Evolutionary conservation across 2,888 invertebrate genomes (phyloP).

Genomic region (Xanthia icteritia): DNA sequence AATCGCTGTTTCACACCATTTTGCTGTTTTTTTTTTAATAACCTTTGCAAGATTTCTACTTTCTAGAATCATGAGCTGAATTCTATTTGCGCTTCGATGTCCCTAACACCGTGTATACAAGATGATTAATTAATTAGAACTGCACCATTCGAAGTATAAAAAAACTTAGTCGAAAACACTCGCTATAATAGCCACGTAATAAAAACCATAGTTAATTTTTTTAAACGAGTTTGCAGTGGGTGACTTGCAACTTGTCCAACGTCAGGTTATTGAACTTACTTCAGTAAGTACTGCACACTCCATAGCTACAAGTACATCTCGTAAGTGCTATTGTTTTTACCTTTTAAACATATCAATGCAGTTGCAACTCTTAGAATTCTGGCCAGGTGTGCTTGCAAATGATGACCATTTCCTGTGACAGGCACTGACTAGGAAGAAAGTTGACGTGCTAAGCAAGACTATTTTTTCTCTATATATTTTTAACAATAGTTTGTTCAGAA

Average conservation of each 20-base stretch:
- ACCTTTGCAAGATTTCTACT: not conserved
- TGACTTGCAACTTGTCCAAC: constrained; percentile 37
- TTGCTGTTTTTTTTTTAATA: not conserved
- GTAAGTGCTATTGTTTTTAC: constrained; percentile 33
- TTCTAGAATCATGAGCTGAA: not conserved
- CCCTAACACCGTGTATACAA: not conserved
- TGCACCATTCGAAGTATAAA: not conserved
- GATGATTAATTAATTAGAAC: not conserved
- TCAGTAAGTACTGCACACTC: not conserved
- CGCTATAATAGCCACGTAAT: not conserved
- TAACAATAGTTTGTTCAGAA: not conserved
- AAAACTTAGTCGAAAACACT: not conserved
- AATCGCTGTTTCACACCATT: not conserved
- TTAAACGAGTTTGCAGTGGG: constrained; percentile 14
- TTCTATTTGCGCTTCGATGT: not conserved
- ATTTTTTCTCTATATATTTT: not conserved
- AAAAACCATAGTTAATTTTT: constrained; percentile 26
- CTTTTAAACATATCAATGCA: constrained; percentile 44
- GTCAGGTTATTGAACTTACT: constrained; percentile 15
- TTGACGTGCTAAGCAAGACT: not conserved
- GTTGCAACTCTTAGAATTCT: constrained; percentile 30
- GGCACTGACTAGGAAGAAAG: constrained; percentile 20
- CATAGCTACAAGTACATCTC: not conserved
- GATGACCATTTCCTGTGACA: constrained; percentile 41
- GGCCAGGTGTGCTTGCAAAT: constrained; percentile 8